Percentiles rank a stretch among this genome's conserved stretches.
Evolutionary conservation across 1,140 invertebrate species (phyloP).

Genomic region (Pararge aegeria): DNA sequence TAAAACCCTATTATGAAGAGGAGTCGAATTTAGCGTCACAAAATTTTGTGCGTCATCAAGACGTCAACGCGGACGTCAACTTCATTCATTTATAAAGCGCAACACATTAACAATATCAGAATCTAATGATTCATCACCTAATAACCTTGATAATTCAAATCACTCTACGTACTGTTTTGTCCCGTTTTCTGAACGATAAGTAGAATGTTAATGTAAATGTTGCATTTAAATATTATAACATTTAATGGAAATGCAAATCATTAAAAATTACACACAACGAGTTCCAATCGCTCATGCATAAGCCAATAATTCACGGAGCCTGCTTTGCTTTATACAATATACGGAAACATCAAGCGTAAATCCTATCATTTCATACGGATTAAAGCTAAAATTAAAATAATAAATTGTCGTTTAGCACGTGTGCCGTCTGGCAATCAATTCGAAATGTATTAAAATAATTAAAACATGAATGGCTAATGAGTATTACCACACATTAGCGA

Average conservation of each 20-base stretch:
- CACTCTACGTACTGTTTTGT: too few species aligned
- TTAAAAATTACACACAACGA: not conserved
- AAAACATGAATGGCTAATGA: not conserved
- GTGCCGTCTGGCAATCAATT: not conserved
- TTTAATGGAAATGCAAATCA: not conserved
- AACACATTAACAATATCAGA: too few species aligned
- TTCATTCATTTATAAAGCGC: too few species aligned
- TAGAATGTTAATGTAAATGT: too few species aligned
- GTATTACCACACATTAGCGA: not conserved
- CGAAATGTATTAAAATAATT: not conserved
- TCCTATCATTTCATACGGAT: not conserved
- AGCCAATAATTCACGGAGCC: constrained; percentile 14
- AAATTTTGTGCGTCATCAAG: too few species aligned
- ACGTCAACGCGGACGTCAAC: too few species aligned
- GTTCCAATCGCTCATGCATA: constrained; percentile 11
- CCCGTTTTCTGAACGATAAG: too few species aligned
- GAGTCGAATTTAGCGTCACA: too few species aligned
- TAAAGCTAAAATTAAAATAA: constrained; percentile 5
- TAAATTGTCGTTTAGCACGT: constrained; percentile 1
- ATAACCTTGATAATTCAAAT: too few species aligned
- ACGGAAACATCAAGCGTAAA: not conserved
- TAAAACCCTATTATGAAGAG: too few species aligned
- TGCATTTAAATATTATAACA: not conserved
- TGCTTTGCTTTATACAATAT: not conserved
- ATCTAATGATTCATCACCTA: too few species aligned